Evolutionary conservation across 2,888 invertebrate species (phyloP).

Genomic region (Drosophila recens): DNA sequence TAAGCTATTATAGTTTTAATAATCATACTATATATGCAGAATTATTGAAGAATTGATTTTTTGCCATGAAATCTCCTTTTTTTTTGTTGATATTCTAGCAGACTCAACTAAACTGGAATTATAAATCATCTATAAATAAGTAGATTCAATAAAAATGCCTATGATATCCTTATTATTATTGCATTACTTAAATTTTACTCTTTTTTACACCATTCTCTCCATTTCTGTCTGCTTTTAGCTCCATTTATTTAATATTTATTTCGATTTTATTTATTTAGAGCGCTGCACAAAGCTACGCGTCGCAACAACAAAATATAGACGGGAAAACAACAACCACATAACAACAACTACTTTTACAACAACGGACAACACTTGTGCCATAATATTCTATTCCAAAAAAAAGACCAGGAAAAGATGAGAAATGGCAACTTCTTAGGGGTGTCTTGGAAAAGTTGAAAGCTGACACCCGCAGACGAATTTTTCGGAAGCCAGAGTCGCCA

Average conservation of each 20-base stretch:
- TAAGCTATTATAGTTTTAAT: not conserved
- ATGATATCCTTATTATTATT: slow-evolving; percentile 14
- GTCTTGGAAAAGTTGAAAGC: slow-evolving; percentile 49
- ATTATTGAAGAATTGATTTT: not conserved
- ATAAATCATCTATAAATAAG: not conserved
- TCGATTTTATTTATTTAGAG: slow-evolving; percentile 73
- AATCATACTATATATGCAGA: not conserved
- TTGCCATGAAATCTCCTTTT: too few relatives aligned
- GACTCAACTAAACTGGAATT: not conserved
- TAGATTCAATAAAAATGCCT: slow-evolving; percentile 24
- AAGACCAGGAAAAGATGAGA: slow-evolving; percentile 14
- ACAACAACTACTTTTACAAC: slow-evolving; percentile 31
- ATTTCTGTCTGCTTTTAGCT: slow-evolving; percentile 35
- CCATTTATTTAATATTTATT: slow-evolving; percentile 74
- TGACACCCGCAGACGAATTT: slow-evolving; percentile 51
- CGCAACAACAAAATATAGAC: slow-evolving; percentile 21
- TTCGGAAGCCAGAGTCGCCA: slow-evolving; percentile 48
- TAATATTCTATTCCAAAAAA: slow-evolving; percentile 35
- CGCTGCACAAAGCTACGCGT: slow-evolving; percentile 5
- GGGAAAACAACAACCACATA: slow-evolving; percentile 23
- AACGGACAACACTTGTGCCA: slow-evolving; percentile 50
- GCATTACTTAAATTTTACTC: slow-evolving; percentile 1
- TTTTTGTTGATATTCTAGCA: not conserved
- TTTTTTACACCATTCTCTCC: not conserved
- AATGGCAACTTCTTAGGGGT: slow-evolving; percentile 40